Base-by-base conservation (phyloP, 1,140 invertebrate species). In the Sinonovacula constricta region DNA sequence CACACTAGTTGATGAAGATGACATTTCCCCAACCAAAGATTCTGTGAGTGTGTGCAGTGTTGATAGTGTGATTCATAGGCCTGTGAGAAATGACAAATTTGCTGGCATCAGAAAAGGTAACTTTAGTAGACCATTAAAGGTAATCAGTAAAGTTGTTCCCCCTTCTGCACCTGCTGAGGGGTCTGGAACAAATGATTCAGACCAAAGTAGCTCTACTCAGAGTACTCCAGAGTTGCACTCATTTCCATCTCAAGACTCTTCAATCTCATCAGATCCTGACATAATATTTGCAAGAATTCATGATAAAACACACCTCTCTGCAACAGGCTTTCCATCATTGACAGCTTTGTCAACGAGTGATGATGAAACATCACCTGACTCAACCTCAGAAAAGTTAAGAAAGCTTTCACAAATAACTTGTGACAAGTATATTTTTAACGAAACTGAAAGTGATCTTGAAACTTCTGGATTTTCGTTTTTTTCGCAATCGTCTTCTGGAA, bases 251-350 rank as follows among this genome's bases (percentile, higher is more conserved):
- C 69, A 79, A 10, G 87, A 88, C 15, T 85, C 80, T 0, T 86
- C 85, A 5, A 70, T 82, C 3, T 86, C 87, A 18, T 86, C 87
- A n/a, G 88, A 89, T 65, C 85, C 88, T 22, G 88, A 88, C 49
- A 77, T 67, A 31, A 79, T 88, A 54, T 87, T 80, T 66, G 72
- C 79, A 45, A 79, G 87, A 30, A 54, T 89, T 28, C 82, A 83
- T 51, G 68, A 68, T 15, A 87, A 86, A 68, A 87, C 86, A 0
- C 62, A 54, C 14, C 80, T 87, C 54, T 83, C 85, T 18, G 63
- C 75, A 1, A 81, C 67, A 10, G 70, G 78, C 1, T 84, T 80
- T 66, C 86, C 86, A 24, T 85, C 85, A 0, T 83, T 72, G 30
- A 75, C 83, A 22, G 79, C 81, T 51, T 34, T 79, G 3, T 80